phyloP scores from a whole-genome alignment of 1,140 invertebrate genomes.

The Aphis gossypii region DNA sequence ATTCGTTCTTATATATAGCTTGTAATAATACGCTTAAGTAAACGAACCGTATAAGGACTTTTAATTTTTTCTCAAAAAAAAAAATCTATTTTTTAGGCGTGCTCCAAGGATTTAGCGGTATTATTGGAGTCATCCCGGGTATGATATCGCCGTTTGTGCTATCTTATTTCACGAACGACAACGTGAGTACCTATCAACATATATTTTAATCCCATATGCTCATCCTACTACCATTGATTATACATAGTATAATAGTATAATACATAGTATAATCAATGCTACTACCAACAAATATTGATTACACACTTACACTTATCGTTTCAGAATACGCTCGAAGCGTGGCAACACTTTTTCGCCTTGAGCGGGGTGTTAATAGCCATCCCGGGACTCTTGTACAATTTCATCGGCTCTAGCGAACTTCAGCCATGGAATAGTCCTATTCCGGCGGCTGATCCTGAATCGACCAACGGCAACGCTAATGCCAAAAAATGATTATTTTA shows the following conservation, averaged over 20 bases:
- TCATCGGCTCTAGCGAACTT: constrained; percentile 70
- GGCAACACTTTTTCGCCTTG: constrained; percentile 73
- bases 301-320: constrained; percentile 57
- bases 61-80: neutral
- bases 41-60: neutral
- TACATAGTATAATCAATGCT: too few relatives aligned
- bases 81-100: constrained; percentile 63
- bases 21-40: too few relatives aligned
- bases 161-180: constrained; percentile 37
- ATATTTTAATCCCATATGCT: neutral
- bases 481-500: constrained; percentile 8
- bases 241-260: too few relatives aligned
- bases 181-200: constrained; percentile 28
- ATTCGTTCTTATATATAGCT: neutral
- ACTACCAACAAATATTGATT: neutral
- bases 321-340: constrained; percentile 73
- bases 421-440: constrained; percentile 70
- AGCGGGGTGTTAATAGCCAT: constrained; percentile 67
- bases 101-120: constrained; percentile 68
- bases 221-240: neutral
- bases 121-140: constrained; percentile 67
- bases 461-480: neutral
- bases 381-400: constrained; percentile 67
- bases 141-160: constrained; percentile 41
- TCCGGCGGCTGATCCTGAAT: neutral